Conservation (phyloP, 1,140 invertebrate genomes). For the Bombyx mandarina region DNA sequence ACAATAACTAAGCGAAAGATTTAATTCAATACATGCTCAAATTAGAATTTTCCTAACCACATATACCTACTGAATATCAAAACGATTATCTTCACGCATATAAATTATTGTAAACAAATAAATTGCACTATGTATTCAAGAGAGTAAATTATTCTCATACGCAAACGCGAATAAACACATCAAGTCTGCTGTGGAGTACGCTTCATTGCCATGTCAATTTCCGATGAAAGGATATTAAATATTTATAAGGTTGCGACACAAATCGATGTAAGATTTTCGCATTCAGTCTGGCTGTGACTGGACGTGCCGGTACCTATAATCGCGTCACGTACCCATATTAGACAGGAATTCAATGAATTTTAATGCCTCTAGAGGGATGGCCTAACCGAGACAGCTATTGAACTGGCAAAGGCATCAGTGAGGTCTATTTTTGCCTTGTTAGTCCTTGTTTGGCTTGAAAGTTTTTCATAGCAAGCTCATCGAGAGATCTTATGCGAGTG, state of each 20-base stretch:
- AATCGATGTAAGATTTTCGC: slow-evolving; percentile 32
- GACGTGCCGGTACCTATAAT: slow-evolving; percentile 15
- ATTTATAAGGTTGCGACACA: slow-evolving; percentile 30
- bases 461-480: no score
- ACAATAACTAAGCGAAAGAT: no score
- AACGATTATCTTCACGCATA: no score
- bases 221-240: slow-evolving; percentile 14
- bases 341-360: slow-evolving; percentile 54
- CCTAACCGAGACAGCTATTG: no score
- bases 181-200: slow-evolving; percentile 1
- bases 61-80: no score
- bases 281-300: slow-evolving; percentile 18
- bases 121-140: slow-evolving; percentile 6
- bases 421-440: no score
- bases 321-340: slow-evolving; percentile 40
- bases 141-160: slow-evolving; percentile 4
- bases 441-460: no score
- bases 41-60: no score
- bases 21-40: no score
- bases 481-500: no score
- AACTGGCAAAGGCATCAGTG: no score
- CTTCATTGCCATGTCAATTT: slow-evolving; percentile 1
- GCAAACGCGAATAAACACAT: slow-evolving; percentile 14
- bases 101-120: no score
- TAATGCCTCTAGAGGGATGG: slow-evolving; percentile 20